Percentiles rank a stretch among this genome's conserved stretches.
Conservation (phyloP, 2,888 invertebrate genomes). For the Hydraecia micacea region DNA sequence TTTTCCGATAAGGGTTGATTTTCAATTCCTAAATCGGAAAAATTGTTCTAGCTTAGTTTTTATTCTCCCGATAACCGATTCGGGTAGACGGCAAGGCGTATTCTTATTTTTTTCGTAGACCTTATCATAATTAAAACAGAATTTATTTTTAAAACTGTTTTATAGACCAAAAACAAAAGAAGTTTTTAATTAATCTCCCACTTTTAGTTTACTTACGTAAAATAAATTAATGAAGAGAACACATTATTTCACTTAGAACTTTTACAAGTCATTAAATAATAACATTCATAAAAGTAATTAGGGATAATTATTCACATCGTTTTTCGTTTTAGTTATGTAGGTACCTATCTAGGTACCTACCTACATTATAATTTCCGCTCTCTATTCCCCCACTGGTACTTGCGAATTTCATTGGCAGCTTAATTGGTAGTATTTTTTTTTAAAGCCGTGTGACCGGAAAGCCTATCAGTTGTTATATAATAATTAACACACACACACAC, state of each 20-base stretch:
- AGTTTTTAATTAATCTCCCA: constrained; percentile 32
- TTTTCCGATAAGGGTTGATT: background rate
- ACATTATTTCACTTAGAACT: constrained; percentile 15
- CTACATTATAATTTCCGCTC: constrained; percentile 58
- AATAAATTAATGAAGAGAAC: constrained; percentile 20
- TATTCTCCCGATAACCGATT: background rate
- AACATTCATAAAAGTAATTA: constrained; percentile 49
- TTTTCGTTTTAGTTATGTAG: constrained; percentile 36
- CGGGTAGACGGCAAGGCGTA: background rate
- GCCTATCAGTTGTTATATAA: constrained; percentile 58
- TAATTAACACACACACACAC: constrained; percentile 26
- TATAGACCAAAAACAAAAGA: constrained; percentile 13
- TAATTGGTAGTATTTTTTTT: constrained; percentile 46
- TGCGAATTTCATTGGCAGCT: constrained; percentile 55
- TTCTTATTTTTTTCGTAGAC: background rate
- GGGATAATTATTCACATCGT: constrained; percentile 49
- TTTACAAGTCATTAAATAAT: constrained; percentile 39
- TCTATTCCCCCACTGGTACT: constrained; percentile 58
- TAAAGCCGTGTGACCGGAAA: constrained; percentile 63
- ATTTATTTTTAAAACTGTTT: background rate
- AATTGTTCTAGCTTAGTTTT: background rate
- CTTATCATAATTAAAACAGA: background rate
- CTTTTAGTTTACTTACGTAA: constrained; percentile 7
- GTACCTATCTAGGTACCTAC: background rate
- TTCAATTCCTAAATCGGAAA: background rate